phyloP scores from a whole-genome alignment of 2,113 vertebrate species.

The Pica pica region DNA sequence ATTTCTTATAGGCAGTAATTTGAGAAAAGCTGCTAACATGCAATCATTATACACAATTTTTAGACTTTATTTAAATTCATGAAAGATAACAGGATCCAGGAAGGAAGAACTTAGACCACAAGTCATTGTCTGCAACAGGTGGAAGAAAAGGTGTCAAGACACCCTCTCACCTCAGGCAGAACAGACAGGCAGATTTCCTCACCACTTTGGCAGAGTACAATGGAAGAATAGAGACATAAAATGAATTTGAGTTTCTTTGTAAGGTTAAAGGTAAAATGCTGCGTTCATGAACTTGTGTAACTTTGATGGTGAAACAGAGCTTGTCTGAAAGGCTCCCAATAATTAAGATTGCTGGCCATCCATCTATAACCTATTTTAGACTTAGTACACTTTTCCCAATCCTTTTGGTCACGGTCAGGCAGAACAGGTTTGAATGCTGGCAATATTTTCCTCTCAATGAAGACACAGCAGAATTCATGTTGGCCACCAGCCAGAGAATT shows the following conservation, averaged over 20 bases:
- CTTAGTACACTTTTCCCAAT: not conserved
- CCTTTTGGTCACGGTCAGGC: not conserved
- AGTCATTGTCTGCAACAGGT: not conserved
- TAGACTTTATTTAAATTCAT: not conserved
- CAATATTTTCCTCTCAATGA: not conserved
- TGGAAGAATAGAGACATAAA: not conserved
- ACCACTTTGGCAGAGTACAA: accelerated
- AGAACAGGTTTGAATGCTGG: not conserved
- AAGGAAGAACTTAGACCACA: not conserved
- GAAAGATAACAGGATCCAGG: not conserved
- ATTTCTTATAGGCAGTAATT: not conserved
- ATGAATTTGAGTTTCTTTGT: not conserved
- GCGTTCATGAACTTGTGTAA: not conserved
- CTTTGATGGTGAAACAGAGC: not conserved
- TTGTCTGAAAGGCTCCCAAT: not conserved
- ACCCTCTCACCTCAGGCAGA: not conserved
- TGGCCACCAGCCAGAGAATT: not conserved
- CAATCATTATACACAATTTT: not conserved
- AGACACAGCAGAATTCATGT: not conserved
- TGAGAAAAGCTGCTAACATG: not conserved
- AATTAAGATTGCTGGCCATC: not conserved
- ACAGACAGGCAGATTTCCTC: not conserved
- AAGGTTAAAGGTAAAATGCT: not conserved
- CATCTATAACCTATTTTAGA: not conserved
- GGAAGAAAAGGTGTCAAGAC: not conserved